Evolutionary conservation across 1,140 invertebrate species (phyloP), one percentile per base, ranked within the genome.

Genomic region (Helicorthomorpha holstii): DNA sequence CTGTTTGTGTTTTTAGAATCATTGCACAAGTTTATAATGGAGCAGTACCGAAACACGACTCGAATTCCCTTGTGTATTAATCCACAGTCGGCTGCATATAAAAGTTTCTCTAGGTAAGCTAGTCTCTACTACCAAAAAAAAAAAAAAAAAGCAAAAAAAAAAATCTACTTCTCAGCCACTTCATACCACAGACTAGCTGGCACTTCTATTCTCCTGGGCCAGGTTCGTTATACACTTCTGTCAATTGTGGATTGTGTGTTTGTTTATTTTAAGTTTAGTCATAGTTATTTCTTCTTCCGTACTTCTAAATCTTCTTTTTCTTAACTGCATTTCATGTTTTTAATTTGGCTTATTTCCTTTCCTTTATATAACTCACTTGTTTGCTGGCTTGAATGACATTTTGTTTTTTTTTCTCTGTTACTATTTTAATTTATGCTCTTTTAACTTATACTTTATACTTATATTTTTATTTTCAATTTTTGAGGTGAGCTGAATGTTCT

Each of bases 1-100:
- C 19, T 25, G 21, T 21, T 16, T 34, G n/a, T n/a, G 29, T 57
- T 76, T 79, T 51, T 82, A 91, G 92, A 96, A 77, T 85, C 92
- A 76, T 85, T 98, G 75, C 90, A 96, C 76, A 92, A 91, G 75
- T 96, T 96, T 73, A 95, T 98, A 68, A 81, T 85, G 59, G 91
- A 97, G 68, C 90, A 94, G 68, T 78, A 95, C 64, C 86, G 87
- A 66, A 86, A 85, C 60, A 66, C 70, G 51, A 85, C 83, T 63
- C 80, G 89, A 54, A 90, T 98, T 54, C 94, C 95, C 58, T 76
- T 98, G 50, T 98, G 93, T 75, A 96, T 98, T 73, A 98, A 98
- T 76, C 95, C 93, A 56, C 90, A 95, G 73, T 96, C 92, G 60
- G 91, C 93, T 64, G 89, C 93, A 66, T 98, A 96, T 76, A 97